Conservation (phyloP, 2,888 invertebrate genomes). For the Gortyna flavago region DNA sequence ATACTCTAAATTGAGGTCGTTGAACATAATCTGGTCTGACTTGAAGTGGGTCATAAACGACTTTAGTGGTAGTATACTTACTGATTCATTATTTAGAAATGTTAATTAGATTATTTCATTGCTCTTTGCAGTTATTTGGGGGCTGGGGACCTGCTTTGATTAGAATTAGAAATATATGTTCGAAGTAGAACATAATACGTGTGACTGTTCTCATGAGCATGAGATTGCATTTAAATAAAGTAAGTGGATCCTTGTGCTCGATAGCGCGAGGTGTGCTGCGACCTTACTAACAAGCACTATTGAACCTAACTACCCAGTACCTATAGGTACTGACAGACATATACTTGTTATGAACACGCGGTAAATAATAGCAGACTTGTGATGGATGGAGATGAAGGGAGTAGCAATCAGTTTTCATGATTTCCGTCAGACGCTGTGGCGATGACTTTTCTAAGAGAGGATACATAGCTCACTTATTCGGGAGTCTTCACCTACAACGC, state of each 20-base stretch:
- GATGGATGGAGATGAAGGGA: not conserved
- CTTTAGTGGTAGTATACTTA: constrained; percentile 3
- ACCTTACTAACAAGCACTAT: constrained; percentile 7
- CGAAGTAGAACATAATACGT: constrained; percentile 14
- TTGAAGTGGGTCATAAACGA: constrained; percentile 42
- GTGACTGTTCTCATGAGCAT: constrained; percentile 6
- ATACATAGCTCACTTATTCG: not conserved
- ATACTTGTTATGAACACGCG: not conserved
- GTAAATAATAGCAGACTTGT: not conserved
- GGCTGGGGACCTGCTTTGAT: not conserved
- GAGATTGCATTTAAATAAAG: constrained; percentile 19
- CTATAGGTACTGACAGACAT: not conserved
- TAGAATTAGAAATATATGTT: not conserved
- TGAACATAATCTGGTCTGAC: constrained; percentile 12
- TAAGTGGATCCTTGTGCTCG: constrained; percentile 51
- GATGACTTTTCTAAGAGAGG: not conserved
- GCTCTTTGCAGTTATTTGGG: not conserved
- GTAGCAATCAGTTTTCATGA: not conserved
- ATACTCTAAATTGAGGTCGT: constrained; percentile 28
- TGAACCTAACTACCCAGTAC: not conserved
- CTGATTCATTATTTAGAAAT: constrained; percentile 19
- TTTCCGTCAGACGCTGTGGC: not conserved
- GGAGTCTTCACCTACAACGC: no score
- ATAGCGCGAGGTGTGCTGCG: constrained; percentile 32
- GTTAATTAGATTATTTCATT: constrained; percentile 20